phyloP scores from a whole-genome alignment of 2,113 vertebrate species.

The Aix galericulata region DNA sequence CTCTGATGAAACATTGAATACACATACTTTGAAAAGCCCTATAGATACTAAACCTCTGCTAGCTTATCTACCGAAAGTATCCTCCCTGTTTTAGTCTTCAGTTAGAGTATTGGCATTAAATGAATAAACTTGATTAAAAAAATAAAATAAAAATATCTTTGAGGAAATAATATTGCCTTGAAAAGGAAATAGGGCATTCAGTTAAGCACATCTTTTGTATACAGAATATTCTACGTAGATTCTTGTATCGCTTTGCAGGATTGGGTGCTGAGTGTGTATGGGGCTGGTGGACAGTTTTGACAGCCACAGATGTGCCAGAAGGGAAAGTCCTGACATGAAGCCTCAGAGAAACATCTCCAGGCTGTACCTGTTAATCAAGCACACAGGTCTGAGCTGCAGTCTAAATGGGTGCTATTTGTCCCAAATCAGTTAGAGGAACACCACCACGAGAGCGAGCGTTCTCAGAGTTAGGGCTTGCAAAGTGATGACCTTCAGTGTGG shows the following conservation, averaged over 20 bases:
- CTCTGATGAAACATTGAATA: not conserved
- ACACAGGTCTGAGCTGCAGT: not conserved
- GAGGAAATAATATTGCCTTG: not conserved
- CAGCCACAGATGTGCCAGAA: not conserved
- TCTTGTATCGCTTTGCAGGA: not conserved
- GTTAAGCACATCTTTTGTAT: not conserved
- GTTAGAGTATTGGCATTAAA: conserved; percentile 25
- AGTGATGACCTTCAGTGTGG: not conserved
- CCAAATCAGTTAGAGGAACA: not conserved
- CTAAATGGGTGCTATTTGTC: not conserved
- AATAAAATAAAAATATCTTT: not conserved
- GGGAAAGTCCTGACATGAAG: not conserved
- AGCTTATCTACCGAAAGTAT: not conserved
- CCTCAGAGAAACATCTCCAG: not conserved
- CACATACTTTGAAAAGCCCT: not conserved
- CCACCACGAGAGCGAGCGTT: accelerated
- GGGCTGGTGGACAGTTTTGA: not conserved
- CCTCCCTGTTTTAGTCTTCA: not conserved
- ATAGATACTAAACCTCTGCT: conserved; percentile 16
- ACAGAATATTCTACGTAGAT: not conserved
- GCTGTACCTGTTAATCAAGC: not conserved
- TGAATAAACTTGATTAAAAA: not conserved
- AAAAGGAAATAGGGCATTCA: not conserved
- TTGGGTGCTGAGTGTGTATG: not conserved
- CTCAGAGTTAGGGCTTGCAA: not conserved